Evolutionary conservation across 2,797 vertebrate genomes (phyloP), one percentile per base, ranked within the genome.

Genomic region (Euthynnus affinis): DNA sequence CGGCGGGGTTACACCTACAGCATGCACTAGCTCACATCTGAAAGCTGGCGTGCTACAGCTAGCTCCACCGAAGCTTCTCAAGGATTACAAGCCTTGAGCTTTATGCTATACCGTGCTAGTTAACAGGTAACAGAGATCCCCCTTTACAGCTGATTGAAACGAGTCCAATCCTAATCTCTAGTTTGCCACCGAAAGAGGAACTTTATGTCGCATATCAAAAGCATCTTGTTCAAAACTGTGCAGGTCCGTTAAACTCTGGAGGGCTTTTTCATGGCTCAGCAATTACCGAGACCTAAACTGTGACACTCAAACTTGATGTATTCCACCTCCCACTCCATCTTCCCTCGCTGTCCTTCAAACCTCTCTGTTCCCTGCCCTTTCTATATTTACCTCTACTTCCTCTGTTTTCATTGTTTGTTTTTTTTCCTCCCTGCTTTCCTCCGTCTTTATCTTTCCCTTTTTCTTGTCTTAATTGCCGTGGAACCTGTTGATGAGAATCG

Each of bases 401-500:
- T 59, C 46, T 27, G 27, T 73, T 72, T 72, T 65, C 63, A 40
- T 80, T 63, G 53, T 70, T 61, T 73, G 49, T 23, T 5, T 29
- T 73, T 52, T 23, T 5, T 29, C 27, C 77, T 71, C 6, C 6
- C 48, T 71, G 20, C 53, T 63, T 67, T 66, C 48, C 37, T 82
- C 42, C 12, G 29, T 61, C 68, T 74, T 65, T 58, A 46, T 81
- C 57, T 64, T 55, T n/a, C 37, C 8, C 40, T 59, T 74, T 69
- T 72, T 53, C 40, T 81, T 18, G 46, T 58, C 74, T 76, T 85
- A 83, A 90, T 84, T 85, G 78, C 82, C 65, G 71, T 82, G 86
- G 71, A 91, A 88, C 78, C 88, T 90, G 87, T 87, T 87, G 86
- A 91, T 91, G 74, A 59, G 92, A 92, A 90, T 91, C 80, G 56